These are phyloP conservation scores for Rhincodon typus DNA, from an alignment of 2,797 vertebrate species.

Conservation along the genomic window DNA sequence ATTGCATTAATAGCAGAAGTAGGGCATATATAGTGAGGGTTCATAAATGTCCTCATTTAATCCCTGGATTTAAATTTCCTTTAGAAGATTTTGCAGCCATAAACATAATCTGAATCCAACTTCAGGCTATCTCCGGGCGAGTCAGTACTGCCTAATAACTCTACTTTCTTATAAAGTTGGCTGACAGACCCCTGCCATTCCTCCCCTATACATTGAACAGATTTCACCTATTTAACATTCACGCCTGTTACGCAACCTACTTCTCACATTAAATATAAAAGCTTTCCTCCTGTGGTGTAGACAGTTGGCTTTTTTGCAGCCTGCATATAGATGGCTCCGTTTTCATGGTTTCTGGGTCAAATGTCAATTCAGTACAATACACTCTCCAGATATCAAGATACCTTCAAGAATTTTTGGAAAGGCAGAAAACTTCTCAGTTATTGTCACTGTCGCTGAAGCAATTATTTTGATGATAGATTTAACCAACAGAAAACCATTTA, in stretches of 20 bases:
- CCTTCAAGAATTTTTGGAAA: neutral
- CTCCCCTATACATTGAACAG: neutral
- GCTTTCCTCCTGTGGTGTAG: neutral
- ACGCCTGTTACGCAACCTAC: neutral
- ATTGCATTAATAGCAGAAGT: neutral
- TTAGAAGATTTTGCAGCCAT: neutral
- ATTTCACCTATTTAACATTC: neutral
- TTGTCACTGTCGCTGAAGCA: neutral
- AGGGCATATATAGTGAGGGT: neutral
- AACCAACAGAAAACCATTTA: constrained; percentile 22
- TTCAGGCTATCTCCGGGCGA: neutral
- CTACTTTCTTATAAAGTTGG: neutral
- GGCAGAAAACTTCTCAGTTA: neutral
- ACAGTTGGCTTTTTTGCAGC: neutral
- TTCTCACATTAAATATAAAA: neutral
- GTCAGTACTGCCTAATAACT: neutral
- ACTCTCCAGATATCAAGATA: neutral
- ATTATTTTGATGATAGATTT: constrained; percentile 1
- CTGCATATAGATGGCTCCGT: neutral
- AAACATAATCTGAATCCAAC: neutral
- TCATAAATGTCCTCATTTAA: neutral
- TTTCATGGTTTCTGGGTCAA: neutral
- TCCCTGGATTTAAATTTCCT: neutral
- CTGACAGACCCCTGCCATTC: neutral
- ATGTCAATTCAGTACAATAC: neutral